Percentiles rank a stretch among this genome's conserved stretches.
These are phyloP conservation scores for Dipodomys merriami DNA, from an alignment of 2,113 vertebrate genomes.

Conservation along the genomic window DNA sequence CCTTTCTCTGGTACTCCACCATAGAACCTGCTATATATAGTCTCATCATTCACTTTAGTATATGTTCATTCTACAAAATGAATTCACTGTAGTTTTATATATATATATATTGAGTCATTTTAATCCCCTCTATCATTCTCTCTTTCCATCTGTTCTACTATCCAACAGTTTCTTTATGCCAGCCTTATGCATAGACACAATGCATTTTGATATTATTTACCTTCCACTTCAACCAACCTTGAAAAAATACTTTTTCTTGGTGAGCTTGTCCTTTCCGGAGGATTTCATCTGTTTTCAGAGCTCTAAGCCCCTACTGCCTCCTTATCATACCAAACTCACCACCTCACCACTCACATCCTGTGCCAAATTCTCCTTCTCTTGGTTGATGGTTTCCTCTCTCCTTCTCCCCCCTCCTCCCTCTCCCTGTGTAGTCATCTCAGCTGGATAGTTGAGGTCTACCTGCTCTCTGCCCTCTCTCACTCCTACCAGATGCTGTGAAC, in stretches of 20 bases:
- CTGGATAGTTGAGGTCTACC: not conserved
- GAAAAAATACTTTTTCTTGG: conserved; percentile 3
- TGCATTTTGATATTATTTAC: no score
- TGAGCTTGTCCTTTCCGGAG: not conserved
- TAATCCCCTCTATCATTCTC: no score
- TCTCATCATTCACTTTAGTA: no score
- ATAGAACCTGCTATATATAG: no score
- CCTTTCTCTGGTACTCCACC: no score
- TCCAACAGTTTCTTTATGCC: no score
- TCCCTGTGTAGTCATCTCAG: not conserved
- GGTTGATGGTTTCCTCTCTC: not conserved
- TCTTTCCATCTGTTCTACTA: no score
- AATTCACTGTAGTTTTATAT: no score
- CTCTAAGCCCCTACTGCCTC: not conserved
- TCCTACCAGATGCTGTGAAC: not conserved
- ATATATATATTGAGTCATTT: no score
- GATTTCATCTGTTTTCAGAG: conserved; percentile 29
- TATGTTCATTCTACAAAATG: no score
- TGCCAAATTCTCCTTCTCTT: not conserved
- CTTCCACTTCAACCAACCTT: not conserved
- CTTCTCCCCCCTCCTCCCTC: no score
- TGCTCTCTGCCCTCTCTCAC: not conserved
- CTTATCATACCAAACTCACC: not conserved
- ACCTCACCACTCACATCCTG: not conserved
- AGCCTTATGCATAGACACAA: no score